Conservation (phyloP, 2,888 invertebrate genomes). For the Lepidochrysops patricia region DNA sequence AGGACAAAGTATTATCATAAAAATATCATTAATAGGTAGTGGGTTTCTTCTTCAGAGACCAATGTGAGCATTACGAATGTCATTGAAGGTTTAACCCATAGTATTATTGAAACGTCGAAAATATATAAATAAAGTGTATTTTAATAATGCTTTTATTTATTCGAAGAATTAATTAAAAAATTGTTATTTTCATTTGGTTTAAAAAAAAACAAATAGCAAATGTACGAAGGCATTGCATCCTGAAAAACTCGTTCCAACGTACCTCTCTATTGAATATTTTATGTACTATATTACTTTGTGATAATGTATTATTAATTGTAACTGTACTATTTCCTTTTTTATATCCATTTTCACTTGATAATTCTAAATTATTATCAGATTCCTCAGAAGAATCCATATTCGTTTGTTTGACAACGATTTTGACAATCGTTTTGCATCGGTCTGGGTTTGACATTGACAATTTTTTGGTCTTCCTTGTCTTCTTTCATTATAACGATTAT, state of each 20-base stretch:
- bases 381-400: slow-evolving; percentile 65
- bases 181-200: slow-evolving; percentile 23
- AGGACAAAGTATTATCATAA: no score
- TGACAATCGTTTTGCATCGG: background rate
- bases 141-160: background rate
- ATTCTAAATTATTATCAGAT: slow-evolving; percentile 42
- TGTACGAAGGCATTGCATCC: slow-evolving; percentile 17
- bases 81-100: background rate
- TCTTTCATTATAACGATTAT: no score
- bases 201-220: slow-evolving; percentile 22
- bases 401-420: slow-evolving; percentile 65
- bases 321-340: slow-evolving; percentile 39
- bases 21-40: background rate
- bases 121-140: background rate
- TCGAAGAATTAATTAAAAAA: background rate
- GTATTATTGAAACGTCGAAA: background rate
- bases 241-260: slow-evolving; percentile 36
- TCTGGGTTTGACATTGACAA: background rate
- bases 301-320: slow-evolving; percentile 37
- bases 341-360: slow-evolving; percentile 41
- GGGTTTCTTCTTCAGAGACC: background rate
- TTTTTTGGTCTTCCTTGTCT: background rate
- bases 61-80: background rate
- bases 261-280: slow-evolving; percentile 78
- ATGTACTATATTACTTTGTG: slow-evolving; percentile 54